Conservation (phyloP, 2,113 vertebrate species). For the Gnathonemus echidnorhynchus region DNA sequence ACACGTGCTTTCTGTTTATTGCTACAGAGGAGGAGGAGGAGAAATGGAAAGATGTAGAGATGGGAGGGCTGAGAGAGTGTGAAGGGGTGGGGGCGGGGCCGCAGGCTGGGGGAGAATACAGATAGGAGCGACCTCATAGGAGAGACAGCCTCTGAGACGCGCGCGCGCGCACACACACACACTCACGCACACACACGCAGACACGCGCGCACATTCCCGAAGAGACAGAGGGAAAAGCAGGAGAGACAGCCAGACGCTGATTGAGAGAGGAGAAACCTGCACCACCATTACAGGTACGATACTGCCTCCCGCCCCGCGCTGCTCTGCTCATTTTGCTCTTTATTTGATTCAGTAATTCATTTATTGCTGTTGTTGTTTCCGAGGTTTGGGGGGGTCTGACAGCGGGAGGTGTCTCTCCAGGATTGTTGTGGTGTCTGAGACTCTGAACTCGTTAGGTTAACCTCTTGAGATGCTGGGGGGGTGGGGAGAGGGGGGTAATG, state of each 20-base stretch:
- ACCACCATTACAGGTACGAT: slow-evolving; percentile 27
- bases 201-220: slow-evolving; percentile 12
- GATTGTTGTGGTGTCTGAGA: background rate
- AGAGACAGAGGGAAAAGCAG: slow-evolving; percentile 10
- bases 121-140: slow-evolving; percentile 34
- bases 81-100: background rate
- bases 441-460: background rate
- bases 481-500: background rate
- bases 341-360: background rate
- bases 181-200: background rate
- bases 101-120: slow-evolving; percentile 22
- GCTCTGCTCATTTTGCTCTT: background rate
- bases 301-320: background rate
- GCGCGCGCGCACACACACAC: background rate
- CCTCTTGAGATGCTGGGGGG: background rate
- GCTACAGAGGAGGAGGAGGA: slow-evolving; percentile 32
- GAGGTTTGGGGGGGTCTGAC: background rate
- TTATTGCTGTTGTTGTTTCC: background rate
- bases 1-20: slow-evolving; percentile 70
- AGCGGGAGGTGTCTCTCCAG: background rate
- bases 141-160: slow-evolving; percentile 31
- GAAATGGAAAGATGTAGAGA: background rate
- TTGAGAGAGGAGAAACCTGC: background rate
- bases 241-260: slow-evolving; percentile 21
- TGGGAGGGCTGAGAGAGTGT: background rate